Percentiles rank a stretch among this genome's conserved stretches.
phyloP scores from a whole-genome alignment of 2,888 invertebrate genomes.

The Caenorhabditis virilis region DNA sequence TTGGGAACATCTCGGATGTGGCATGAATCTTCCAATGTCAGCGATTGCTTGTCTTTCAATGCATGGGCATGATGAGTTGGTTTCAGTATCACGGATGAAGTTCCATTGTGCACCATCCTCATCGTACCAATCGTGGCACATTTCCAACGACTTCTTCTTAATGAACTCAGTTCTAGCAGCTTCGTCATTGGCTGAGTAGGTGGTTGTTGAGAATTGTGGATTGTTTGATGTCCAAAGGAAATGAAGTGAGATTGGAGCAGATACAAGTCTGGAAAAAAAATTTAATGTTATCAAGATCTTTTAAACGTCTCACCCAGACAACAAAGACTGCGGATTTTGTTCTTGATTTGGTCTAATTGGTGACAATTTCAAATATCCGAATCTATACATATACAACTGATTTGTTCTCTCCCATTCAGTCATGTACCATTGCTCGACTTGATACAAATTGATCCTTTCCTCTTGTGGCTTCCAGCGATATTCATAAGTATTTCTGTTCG shows the following conservation, averaged over 20 bases:
- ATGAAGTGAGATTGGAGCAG: slow-evolving; percentile 66
- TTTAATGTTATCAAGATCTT: neutral
- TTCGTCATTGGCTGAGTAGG: slow-evolving; percentile 53
- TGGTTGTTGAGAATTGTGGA: slow-evolving; percentile 52
- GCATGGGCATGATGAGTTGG: slow-evolving; percentile 76
- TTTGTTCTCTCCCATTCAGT: slow-evolving; percentile 66
- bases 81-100: slow-evolving; percentile 67
- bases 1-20: slow-evolving; percentile 71
- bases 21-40: slow-evolving; percentile 89
- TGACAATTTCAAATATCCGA: slow-evolving; percentile 65
- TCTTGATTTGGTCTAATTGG: slow-evolving; percentile 56
- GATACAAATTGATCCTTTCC: slow-evolving; percentile 63
- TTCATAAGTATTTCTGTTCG: slow-evolving; percentile 61
- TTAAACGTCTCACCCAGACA: slow-evolving; percentile 33
- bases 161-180: slow-evolving; percentile 48
- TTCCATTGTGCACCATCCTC: slow-evolving; percentile 65
- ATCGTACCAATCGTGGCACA: slow-evolving; percentile 67
- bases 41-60: slow-evolving; percentile 85
- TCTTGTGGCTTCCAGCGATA: slow-evolving; percentile 64
- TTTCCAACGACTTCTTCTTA: slow-evolving; percentile 57
- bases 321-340: slow-evolving; percentile 30
- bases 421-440: slow-evolving; percentile 66
- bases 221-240: slow-evolving; percentile 66
- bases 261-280: slow-evolving; percentile 54
- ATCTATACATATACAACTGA: slow-evolving; percentile 63